Conservation (phyloP, 2,888 invertebrate genomes). For the Leptopterna dolabrata region DNA sequence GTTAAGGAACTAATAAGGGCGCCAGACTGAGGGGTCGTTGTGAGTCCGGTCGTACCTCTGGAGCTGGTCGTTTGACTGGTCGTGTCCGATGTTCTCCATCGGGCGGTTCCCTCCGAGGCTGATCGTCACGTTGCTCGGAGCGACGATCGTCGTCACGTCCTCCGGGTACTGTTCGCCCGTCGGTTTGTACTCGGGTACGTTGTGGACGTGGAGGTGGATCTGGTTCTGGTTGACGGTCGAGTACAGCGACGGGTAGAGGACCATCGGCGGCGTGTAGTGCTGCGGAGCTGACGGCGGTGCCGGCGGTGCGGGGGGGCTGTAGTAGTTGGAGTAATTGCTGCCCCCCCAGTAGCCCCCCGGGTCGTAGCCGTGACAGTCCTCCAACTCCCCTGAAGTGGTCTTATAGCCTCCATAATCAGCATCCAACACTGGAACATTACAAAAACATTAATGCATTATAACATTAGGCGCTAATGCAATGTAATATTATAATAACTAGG, state of each 20-base stretch:
- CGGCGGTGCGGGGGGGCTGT: slow-evolving; percentile 58
- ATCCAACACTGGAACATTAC: slow-evolving; percentile 54
- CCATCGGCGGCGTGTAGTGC: slow-evolving; percentile 75
- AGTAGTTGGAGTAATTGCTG: slow-evolving; percentile 73
- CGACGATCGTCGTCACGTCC: slow-evolving; percentile 63
- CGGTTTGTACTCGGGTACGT: slow-evolving; percentile 59
- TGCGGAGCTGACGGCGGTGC: slow-evolving; percentile 65
- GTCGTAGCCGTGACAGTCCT: slow-evolving; percentile 57
- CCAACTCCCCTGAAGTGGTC: slow-evolving; percentile 45
- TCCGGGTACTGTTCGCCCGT: slow-evolving; percentile 55
- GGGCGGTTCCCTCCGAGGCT: slow-evolving; percentile 61
- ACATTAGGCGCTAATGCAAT: too few species aligned
- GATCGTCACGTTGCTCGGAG: slow-evolving; percentile 63
- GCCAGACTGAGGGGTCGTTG: slow-evolving; percentile 65
- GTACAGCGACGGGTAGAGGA: slow-evolving; percentile 81
- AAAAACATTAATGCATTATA: background rate
- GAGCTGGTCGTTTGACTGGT: slow-evolving; percentile 57
- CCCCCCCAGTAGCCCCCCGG: slow-evolving; percentile 59
- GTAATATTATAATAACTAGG: background rate
- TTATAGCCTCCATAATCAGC: slow-evolving; percentile 56
- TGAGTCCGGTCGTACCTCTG: slow-evolving; percentile 64
- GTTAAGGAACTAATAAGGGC: slow-evolving; percentile 64
- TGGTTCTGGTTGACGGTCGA: slow-evolving; percentile 89
- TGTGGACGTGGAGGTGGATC: slow-evolving; percentile 83
- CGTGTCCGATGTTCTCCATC: slow-evolving; percentile 63